A percentile compares a stretch with the other conserved stretches of the same genome.
Conservation (phyloP, 1,140 invertebrate genomes). For the Aplysia californica region DNA sequence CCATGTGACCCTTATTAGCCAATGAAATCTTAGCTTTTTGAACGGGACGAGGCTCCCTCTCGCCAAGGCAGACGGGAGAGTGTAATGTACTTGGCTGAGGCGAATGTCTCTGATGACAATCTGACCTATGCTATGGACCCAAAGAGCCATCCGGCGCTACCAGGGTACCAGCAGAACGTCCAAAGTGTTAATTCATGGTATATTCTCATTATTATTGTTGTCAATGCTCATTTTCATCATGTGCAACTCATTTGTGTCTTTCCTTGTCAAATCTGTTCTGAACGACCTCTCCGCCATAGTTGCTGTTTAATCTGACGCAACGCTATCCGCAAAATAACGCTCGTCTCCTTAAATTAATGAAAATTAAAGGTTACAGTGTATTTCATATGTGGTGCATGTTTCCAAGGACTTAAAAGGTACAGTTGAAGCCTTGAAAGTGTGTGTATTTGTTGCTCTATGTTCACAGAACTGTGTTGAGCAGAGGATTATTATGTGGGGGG, state of each 20-base stretch:
- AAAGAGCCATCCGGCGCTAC: slow-evolving; percentile 67
- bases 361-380: too few relatives aligned
- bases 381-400: too few relatives aligned
- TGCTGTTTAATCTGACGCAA: slow-evolving; percentile 14
- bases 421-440: too few relatives aligned
- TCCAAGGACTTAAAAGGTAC: too few relatives aligned
- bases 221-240: too few relatives aligned
- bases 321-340: too few relatives aligned
- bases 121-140: slow-evolving; percentile 64
- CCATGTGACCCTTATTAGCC: slow-evolving; percentile 63
- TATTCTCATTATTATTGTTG: slow-evolving; percentile 60
- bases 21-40: slow-evolving; percentile 60
- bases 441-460: too few relatives aligned
- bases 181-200: slow-evolving; percentile 64
- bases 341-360: too few relatives aligned
- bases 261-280: neutral
- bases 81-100: slow-evolving; percentile 55
- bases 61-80: neutral
- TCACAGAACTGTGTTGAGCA: too few relatives aligned
- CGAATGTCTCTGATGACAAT: slow-evolving; percentile 57
- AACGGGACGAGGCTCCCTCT: slow-evolving; percentile 35
- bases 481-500: too few relatives aligned
- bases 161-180: slow-evolving; percentile 63
- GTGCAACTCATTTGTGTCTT: neutral
- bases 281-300: slow-evolving; percentile 21